phyloP scores from a whole-genome alignment of 2,113 vertebrate genomes.

The Pluvialis apricaria region DNA sequence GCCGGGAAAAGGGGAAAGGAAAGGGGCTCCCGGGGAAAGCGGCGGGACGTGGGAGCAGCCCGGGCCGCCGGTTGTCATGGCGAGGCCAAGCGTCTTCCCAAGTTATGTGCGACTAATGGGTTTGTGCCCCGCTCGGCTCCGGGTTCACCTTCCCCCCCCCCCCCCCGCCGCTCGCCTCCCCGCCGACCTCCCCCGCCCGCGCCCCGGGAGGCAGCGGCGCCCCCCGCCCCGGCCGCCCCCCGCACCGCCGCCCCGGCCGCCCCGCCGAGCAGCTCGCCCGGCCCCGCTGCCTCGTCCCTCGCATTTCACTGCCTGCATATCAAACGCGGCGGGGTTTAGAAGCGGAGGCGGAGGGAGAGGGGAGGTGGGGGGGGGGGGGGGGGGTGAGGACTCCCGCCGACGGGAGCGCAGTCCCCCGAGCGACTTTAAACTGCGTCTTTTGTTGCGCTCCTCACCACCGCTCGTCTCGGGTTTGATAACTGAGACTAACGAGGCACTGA shows the following conservation, averaged over 20 bases:
- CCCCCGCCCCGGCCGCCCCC: background rate
- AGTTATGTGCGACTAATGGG: conserved; percentile 42
- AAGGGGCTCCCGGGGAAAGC: background rate
- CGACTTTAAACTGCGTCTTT: conserved; percentile 46
- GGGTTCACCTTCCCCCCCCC: conserved; percentile 15
- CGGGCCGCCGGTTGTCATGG: conserved; percentile 44
- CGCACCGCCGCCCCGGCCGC: background rate
- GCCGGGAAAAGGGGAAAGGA: background rate
- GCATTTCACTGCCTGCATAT: background rate
- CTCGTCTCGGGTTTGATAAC: conserved; percentile 21
- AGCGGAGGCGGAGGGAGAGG: background rate
- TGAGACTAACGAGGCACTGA: conserved; percentile 11
- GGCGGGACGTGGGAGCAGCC: conserved; percentile 23
- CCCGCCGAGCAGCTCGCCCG: background rate
- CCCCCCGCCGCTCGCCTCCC: background rate
- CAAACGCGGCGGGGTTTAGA: background rate
- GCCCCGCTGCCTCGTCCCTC: background rate
- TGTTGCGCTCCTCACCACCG: conserved; percentile 21
- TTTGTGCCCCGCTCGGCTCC: conserved; percentile 9
- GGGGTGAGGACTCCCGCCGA: background rate
- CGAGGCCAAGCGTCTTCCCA: conserved; percentile 9
- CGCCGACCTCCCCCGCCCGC: background rate
- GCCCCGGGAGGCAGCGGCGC: background rate
- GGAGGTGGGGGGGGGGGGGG: background rate
- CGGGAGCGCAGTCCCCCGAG: conserved; percentile 35